phyloP scores from a whole-genome alignment of 92 coral and sea anemone genomes.

The Zoanthus gigantus region DNA sequence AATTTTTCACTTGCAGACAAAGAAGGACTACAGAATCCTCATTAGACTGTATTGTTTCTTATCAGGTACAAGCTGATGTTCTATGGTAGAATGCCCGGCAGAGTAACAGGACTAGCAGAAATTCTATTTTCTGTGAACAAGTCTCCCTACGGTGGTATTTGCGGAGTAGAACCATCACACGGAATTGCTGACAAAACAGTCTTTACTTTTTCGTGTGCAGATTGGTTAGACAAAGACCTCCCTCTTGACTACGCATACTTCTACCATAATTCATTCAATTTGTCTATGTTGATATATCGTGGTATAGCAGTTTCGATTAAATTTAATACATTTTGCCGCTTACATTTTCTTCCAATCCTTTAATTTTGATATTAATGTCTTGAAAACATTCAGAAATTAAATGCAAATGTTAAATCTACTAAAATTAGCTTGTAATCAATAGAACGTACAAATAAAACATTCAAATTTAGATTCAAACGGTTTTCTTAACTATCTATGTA shows the following conservation, averaged over 20 bases:
- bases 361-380: too few species aligned
- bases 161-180: slow-evolving; percentile 13
- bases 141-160: slow-evolving; percentile 20
- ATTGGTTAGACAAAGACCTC: slow-evolving; percentile 32
- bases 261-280: slow-evolving; percentile 12
- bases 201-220: slow-evolving; percentile 11
- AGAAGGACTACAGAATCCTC: too few species aligned
- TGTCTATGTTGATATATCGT: slow-evolving; percentile 17
- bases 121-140: slow-evolving; percentile 9
- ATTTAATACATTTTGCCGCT: too few species aligned
- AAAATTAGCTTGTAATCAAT: too few species aligned
- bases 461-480: too few species aligned
- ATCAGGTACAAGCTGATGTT: slow-evolving; percentile 13
- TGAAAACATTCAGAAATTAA: too few species aligned
- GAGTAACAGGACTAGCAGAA: slow-evolving; percentile 15
- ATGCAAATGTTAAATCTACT: too few species aligned
- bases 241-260: slow-evolving; percentile 18
- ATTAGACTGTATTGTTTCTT: background rate
- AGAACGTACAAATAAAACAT: too few species aligned
- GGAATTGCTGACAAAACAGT: slow-evolving; percentile 13
- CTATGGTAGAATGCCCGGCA: slow-evolving; percentile 6
- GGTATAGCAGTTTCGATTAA: too few species aligned
- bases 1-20: too few species aligned
- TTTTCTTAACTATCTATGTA: too few species aligned
- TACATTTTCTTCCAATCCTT: too few species aligned